Evolutionary conservation across 2,113 vertebrate species (phyloP), one percentile per base, ranked within the genome.

Genomic region (Seriola quinqueradiata): DNA sequence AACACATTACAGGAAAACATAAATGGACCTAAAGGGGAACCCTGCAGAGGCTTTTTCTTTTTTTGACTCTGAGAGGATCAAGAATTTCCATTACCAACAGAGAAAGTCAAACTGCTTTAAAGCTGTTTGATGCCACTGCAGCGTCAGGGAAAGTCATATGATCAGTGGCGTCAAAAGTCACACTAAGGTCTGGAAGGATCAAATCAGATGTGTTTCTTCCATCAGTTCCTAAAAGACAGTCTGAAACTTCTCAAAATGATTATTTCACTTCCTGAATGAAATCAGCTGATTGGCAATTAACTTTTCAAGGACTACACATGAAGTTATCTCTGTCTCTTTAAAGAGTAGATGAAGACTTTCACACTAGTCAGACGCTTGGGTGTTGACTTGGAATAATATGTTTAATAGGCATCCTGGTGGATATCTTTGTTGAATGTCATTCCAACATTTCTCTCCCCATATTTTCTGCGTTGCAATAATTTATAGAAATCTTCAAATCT

Each of bases 231-330:
- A 57, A 65, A 75, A 52, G 38, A 77, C 50, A 57, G 42, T 36
- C 34, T 8, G 44, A 73, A 82, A 73, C 44, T 38, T 61, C 13
- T 54, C n/a, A 36, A 34, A 76, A 65, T 19, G 3, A 19, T 11
- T 23, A 67, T 81, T 80, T 75, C 16, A 54, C 5, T 55, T 36
- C 46, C 52, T 59, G 55, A 76, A 73, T 77, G 67, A 81, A 83
- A 87, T 90, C 83, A 79, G 63, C 64, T 82, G 73, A 89, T 84
- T 84, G 64, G 69, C 48, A 74, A 76, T 81, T 65, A 74, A 28
- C 16, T 19, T 76, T 87, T 88, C n/a, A 88, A 82, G 72, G 48
- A 66, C 17, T 40, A 52, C 32, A 16, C 42, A n/a, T 59, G 9
- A 79, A 68, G 44, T 5, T 57, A 44, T 14, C 60, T 74, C 57